phyloP scores from a whole-genome alignment of 2,113 vertebrate genomes.

The Cyprinodon variegatus region DNA sequence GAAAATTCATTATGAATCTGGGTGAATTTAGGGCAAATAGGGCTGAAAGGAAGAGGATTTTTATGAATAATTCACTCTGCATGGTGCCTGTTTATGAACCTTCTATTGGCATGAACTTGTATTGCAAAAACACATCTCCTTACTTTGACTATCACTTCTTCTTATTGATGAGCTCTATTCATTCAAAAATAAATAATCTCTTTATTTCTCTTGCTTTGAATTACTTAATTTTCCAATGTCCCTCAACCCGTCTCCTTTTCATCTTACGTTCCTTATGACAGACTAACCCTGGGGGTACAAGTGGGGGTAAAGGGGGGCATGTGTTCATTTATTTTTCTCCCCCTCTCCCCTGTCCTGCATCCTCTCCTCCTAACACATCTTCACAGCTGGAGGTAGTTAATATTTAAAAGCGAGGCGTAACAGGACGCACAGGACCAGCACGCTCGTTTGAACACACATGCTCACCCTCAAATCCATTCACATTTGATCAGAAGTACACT shows the following conservation, averaged over 20 bases:
- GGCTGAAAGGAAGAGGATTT: conserved; percentile 68
- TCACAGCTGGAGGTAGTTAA: conserved; percentile 81
- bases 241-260: conserved; percentile 37
- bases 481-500: conserved; percentile 33
- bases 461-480: conserved; percentile 15
- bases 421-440: conserved; percentile 60
- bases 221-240: conserved; percentile 20
- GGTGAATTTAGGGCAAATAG: conserved; percentile 81
- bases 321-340: conserved; percentile 78
- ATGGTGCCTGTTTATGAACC: conserved; percentile 68
- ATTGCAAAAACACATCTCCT: conserved; percentile 35
- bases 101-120: conserved; percentile 61
- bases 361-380: conserved; percentile 72
- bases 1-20: conserved; percentile 82
- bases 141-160: conserved; percentile 59
- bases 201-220: conserved; percentile 30
- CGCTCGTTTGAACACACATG: conserved; percentile 48
- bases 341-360: conserved; percentile 40
- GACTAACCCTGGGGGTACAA: conserved; percentile 66
- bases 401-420: conserved; percentile 80
- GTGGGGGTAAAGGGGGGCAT: conserved; percentile 63
- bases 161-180: conserved; percentile 17
- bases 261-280: conserved; percentile 63
- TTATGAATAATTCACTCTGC: conserved; percentile 82
- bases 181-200: conserved; percentile 8